Conservation (phyloP, 2,113 vertebrate species). For the Bostrychus sinensis region DNA sequence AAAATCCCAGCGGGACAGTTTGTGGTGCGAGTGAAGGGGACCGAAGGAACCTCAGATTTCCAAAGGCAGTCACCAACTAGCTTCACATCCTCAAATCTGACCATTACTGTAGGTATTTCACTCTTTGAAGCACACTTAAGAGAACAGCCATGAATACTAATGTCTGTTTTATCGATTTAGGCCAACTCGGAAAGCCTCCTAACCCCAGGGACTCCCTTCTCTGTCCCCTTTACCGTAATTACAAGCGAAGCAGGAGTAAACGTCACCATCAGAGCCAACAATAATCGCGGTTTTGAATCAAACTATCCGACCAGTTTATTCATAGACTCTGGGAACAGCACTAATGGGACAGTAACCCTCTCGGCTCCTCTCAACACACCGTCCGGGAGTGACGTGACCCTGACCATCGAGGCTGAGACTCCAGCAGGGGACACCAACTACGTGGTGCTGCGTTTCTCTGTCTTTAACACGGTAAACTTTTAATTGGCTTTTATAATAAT, state of each 20-base stretch:
- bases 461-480: conserved; percentile 48
- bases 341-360: conserved; percentile 57
- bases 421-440: conserved; percentile 67
- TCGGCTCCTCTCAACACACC: conserved; percentile 45
- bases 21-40: conserved; percentile 57
- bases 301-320: conserved; percentile 39
- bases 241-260: conserved; percentile 30
- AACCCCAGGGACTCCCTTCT: conserved; percentile 39
- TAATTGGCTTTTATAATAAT: no score
- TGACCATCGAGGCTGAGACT: conserved; percentile 67
- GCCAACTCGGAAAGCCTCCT: conserved; percentile 33
- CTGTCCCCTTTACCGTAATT: conserved; percentile 60
- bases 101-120: conserved; percentile 49
- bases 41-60: conserved; percentile 23
- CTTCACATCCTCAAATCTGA: conserved; percentile 59
- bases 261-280: conserved; percentile 56
- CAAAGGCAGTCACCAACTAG: conserved; percentile 63
- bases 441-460: conserved; percentile 37
- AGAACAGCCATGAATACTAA: not conserved
- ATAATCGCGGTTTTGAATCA: conserved; percentile 38
- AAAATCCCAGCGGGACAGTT: conserved; percentile 50
- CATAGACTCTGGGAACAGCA: conserved; percentile 30
- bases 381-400: conserved; percentile 65
- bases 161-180: conserved; percentile 30
- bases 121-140: not conserved